These are phyloP conservation scores for Leucophora obtusa DNA, from an alignment of 2,888 invertebrate species.

Conservation along the genomic window DNA sequence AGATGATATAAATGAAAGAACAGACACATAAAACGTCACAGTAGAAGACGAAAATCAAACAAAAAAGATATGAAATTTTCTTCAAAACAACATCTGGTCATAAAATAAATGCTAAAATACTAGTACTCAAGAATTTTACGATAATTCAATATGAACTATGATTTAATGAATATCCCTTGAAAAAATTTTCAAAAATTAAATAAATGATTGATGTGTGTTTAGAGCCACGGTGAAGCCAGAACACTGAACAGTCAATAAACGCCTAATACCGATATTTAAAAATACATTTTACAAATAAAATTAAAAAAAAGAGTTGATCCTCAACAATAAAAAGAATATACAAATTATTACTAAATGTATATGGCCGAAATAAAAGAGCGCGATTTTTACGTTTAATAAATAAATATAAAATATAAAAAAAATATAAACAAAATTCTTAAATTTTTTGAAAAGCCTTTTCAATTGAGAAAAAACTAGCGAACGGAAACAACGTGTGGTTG, in stretches of 20 bases:
- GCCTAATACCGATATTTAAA: neutral
- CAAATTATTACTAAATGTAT: constrained; percentile 34
- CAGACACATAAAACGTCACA: constrained; percentile 20
- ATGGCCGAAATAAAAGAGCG: constrained; percentile 44
- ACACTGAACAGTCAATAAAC: constrained; percentile 28
- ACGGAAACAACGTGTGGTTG: constrained; percentile 58
- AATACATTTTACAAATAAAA: neutral
- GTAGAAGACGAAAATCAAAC: neutral
- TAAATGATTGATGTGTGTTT: constrained; percentile 47
- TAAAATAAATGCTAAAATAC: constrained; percentile 7
- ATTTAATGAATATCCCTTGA: constrained; percentile 1
- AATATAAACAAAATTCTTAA: constrained; percentile 61
- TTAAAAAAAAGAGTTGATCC: neutral
- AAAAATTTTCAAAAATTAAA: constrained; percentile 16
- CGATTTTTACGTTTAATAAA: constrained; percentile 43
- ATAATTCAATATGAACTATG: neutral
- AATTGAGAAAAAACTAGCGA: constrained; percentile 66
- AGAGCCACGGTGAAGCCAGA: neutral
- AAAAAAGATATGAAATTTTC: constrained; percentile 31
- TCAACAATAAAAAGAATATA: constrained; percentile 24
- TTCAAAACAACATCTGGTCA: constrained; percentile 37
- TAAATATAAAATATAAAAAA: constrained; percentile 36
- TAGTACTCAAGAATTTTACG: no score
- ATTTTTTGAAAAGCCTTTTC: constrained; percentile 54
- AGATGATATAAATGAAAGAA: constrained; percentile 34